Conservation (phyloP, 92 coral and sea anemone species). For the Bergia puertoricense region DNA sequence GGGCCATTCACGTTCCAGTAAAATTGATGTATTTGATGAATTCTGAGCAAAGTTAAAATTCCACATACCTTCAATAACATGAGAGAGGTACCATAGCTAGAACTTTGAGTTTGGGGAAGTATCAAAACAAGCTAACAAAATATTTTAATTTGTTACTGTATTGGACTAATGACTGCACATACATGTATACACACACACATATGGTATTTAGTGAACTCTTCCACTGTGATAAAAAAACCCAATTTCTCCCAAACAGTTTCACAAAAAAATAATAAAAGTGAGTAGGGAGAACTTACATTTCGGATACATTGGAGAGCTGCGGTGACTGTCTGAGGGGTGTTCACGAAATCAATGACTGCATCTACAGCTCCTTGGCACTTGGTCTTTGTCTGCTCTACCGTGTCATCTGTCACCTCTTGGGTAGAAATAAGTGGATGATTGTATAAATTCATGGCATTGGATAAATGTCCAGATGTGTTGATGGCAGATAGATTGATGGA, state of each 20-base stretch:
- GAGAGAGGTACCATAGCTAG: no score
- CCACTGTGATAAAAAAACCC: neutral
- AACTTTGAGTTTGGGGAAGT: no score
- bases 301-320: conserved; percentile 23
- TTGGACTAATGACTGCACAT: no score
- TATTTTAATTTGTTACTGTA: no score
- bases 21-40: no score
- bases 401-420: neutral
- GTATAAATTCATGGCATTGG: neutral
- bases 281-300: conserved; percentile 17
- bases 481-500: neutral
- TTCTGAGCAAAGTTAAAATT: no score
- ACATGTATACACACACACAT: no score
- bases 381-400: neutral
- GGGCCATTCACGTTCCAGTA: no score
- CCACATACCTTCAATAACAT: no score
- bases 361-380: conserved; percentile 24
- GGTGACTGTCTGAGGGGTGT: conserved; percentile 14
- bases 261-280: neutral
- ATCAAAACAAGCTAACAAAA: no score
- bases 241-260: neutral
- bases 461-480: neutral
- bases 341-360: conserved; percentile 31
- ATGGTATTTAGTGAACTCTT: neutral
- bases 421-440: neutral